Evolutionary conservation across 2,113 vertebrate species (phyloP).

Genomic region (Turdus rufiventris): DNA sequence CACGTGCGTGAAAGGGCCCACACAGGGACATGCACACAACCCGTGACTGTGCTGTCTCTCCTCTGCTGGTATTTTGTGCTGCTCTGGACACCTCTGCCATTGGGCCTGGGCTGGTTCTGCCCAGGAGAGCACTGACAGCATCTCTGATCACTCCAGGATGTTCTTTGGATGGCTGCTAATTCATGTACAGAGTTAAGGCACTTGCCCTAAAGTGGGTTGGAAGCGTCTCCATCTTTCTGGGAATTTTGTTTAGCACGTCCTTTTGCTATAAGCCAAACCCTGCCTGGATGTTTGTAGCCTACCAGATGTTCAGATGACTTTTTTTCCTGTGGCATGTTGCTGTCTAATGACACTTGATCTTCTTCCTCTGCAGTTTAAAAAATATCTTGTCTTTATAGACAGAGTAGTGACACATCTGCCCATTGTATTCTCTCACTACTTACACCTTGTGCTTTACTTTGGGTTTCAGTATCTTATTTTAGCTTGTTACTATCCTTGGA

Average conservation of each 20-base stretch:
- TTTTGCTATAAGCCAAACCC: not conserved
- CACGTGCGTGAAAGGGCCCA: not conserved
- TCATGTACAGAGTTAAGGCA: not conserved
- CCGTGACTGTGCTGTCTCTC: accelerated
- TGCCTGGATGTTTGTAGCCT: not conserved
- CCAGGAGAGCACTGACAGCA: not conserved
- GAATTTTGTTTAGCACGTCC: not conserved
- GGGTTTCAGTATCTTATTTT: not conserved
- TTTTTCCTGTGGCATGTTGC: not conserved
- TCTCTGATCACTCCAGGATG: not conserved
- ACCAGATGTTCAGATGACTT: not conserved
- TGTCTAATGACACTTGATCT: not conserved
- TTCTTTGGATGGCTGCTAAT: not conserved
- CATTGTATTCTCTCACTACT: not conserved
- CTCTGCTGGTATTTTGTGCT: not conserved
- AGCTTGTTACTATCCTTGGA: not conserved
- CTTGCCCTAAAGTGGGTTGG: not conserved
- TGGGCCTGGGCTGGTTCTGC: not conserved
- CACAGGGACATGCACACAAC: accelerated
- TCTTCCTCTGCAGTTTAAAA: not conserved
- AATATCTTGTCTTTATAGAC: not conserved
- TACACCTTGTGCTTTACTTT: not conserved
- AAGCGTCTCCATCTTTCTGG: not conserved
- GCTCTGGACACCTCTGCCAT: not conserved
- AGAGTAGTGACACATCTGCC: not conserved